Percentiles rank a stretch among this genome's conserved stretches.
These are phyloP conservation scores for Papilio elwesi DNA, from an alignment of 2,888 invertebrate genomes.

Conservation along the genomic window DNA sequence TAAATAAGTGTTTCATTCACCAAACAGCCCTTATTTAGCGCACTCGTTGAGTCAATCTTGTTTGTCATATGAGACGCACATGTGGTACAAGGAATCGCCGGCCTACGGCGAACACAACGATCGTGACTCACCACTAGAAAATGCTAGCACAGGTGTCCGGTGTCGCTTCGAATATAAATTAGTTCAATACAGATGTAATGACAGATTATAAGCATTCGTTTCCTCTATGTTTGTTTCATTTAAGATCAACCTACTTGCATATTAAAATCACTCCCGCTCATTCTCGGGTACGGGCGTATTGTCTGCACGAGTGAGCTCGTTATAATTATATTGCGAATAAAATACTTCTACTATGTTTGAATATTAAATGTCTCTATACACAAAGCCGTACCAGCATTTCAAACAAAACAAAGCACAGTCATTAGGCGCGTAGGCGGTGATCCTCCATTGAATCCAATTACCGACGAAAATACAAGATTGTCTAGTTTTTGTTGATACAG, in stretches of 20 bases:
- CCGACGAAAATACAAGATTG: conserved; percentile 63
- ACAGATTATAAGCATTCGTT: conserved; percentile 30
- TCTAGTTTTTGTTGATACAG: conserved; percentile 68
- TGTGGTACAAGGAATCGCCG: conserved; percentile 59
- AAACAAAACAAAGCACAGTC: conserved; percentile 70
- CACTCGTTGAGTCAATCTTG: conserved; percentile 65
- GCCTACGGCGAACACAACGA: conserved; percentile 55
- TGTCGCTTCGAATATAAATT: conserved; percentile 66
- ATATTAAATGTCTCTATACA: conserved; percentile 38
- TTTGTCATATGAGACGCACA: conserved; percentile 58
- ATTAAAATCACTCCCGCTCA: not conserved
- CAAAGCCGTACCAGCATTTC: conserved; percentile 44
- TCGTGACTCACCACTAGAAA: conserved; percentile 68
- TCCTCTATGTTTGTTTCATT: conserved; percentile 18
- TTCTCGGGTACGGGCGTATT: not conserved
- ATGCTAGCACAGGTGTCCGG: conserved; percentile 69
- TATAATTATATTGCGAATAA: conserved; percentile 19
- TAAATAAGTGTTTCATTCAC: conserved; percentile 68
- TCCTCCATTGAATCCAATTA: conserved; percentile 78
- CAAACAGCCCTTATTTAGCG: conserved; percentile 76
- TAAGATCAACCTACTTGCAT: not conserved
- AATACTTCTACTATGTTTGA: conserved; percentile 34
- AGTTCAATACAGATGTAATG: conserved; percentile 54
- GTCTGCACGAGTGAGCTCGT: conserved; percentile 19
- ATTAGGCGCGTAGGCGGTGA: conserved; percentile 71